These are phyloP conservation scores for Mizuhopecten yessoensis DNA, from an alignment of 1,140 invertebrate genomes.

Conservation along the genomic window DNA sequence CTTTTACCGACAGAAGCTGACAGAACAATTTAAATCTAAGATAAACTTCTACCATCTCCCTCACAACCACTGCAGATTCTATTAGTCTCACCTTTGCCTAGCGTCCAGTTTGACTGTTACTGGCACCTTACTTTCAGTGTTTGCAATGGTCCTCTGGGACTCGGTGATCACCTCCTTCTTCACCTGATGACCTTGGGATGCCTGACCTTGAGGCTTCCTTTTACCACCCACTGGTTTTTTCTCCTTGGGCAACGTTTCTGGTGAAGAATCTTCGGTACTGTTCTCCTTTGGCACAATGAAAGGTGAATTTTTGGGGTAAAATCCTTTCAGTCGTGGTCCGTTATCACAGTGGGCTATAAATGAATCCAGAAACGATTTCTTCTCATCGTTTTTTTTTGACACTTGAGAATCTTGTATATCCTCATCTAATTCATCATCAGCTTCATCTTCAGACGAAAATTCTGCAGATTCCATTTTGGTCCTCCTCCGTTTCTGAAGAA, in stretches of 20 bases:
- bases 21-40: no score
- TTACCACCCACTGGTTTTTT: not conserved
- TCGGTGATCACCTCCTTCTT: not conserved
- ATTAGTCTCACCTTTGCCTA: constrained; percentile 5
- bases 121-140: constrained; percentile 4
- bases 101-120: not conserved
- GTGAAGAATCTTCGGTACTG: not conserved
- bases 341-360: constrained; percentile 50
- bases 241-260: not conserved
- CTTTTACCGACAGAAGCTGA: no score
- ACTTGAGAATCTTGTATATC: not conserved
- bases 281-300: not conserved
- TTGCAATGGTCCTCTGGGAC: not conserved
- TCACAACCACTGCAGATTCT: constrained; percentile 17
- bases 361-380: constrained; percentile 43
- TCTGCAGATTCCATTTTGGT: not conserved
- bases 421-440: constrained; percentile 43
- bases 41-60: not conserved
- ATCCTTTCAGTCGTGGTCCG: not conserved
- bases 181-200: not conserved
- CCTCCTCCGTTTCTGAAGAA: not conserved
- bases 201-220: not conserved
- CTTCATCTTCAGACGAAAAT: constrained; percentile 18
- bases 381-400: constrained; percentile 36
- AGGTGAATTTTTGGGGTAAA: not conserved